Base-by-base conservation (phyloP, 2,113 vertebrate species). In the Mobula hypostoma region DNA sequence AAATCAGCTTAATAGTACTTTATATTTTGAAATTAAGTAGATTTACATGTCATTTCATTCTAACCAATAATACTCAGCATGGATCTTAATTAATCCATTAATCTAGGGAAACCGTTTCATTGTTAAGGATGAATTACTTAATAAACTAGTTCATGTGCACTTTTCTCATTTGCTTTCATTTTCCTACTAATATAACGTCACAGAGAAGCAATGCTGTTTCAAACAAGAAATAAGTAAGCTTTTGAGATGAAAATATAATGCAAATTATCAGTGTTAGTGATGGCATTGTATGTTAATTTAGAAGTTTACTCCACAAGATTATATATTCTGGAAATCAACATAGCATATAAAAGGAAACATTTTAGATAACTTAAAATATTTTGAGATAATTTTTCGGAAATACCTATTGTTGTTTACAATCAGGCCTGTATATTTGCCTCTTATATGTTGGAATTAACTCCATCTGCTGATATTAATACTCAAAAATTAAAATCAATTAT, bases 101-200 rank as follows among this genome's bases (percentile, higher is more conserved):
- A 90, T 66, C n/a, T 32, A 15, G 63, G n/a, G 14, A 90, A 90
- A 90, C 66, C 66, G 66, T 90, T n/a, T 36, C 32, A n/a, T 66
- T 66, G 85, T 90, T 90, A 90, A 90, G 63, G 58, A 66, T 66
- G 61, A 90, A 66, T 66, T 66, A 66, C 61, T 90, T 90, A 19
- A 68, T 68, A 68, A 68, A 63, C 58, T 66, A 36, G 61, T 61
- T 63, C 83, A 88, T 88, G 83, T 29, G 14, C 29, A 90, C 63
- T 32, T 11, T 66, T 66, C 15, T 90, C 85, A 68, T 66, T 90
- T 66, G 61, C 61, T 90, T 90, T 63, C 61, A 90, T 68, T 90
- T 90, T 88, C 15, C 58, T 66, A 63, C 1, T 48, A 88, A 66
- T 29, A 15, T 68, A 90, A 66, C 63, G 32, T 74, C 61, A 17